Evolutionary conservation across 2,888 invertebrate species (phyloP).

Genomic region (Nematopogon swammerdamellus): DNA sequence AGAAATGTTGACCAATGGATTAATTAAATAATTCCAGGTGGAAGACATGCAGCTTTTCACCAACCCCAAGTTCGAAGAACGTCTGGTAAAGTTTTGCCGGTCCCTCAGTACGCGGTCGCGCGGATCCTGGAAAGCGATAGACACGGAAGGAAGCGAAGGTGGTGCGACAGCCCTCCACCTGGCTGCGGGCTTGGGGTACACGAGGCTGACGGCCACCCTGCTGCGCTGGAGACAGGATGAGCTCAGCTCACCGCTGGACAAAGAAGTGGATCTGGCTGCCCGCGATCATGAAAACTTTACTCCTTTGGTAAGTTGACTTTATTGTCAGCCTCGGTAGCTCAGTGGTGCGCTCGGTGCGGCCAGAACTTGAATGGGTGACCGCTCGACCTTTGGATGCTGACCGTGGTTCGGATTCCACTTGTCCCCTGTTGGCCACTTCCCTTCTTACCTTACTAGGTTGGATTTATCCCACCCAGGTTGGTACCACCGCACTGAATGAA

Average conservation of each 20-base stretch:
- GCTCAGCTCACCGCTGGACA: slow-evolving; percentile 79
- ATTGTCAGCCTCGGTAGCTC: too few species aligned
- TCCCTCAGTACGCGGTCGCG: slow-evolving; percentile 57
- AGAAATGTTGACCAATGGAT: too few species aligned
- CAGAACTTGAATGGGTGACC: too few species aligned
- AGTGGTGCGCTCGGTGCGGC: too few species aligned
- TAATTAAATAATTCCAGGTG: slow-evolving; percentile 40
- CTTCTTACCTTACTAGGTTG: too few species aligned
- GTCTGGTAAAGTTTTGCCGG: slow-evolving; percentile 81
- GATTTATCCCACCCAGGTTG: too few species aligned
- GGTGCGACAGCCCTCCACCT: slow-evolving; percentile 78
- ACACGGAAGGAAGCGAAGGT: slow-evolving; percentile 29
- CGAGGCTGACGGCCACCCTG: slow-evolving; percentile 78
- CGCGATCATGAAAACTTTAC: slow-evolving; percentile 89
- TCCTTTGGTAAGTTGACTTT: slow-evolving; percentile 67
- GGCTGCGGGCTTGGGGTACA: slow-evolving; percentile 87
- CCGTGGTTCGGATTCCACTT: too few species aligned
- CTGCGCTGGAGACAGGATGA: slow-evolving; percentile 88
- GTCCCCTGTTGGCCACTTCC: too few species aligned
- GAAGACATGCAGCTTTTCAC: slow-evolving; percentile 61
- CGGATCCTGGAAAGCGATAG: slow-evolving; percentile 37
- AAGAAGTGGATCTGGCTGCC: slow-evolving; percentile 89
- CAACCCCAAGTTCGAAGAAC: slow-evolving; percentile 78
- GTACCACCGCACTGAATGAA: too few species aligned
- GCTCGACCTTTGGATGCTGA: too few species aligned